These are phyloP conservation scores for Thunnus thynnus DNA, from an alignment of 2,113 vertebrate genomes.

Conservation along the genomic window DNA sequence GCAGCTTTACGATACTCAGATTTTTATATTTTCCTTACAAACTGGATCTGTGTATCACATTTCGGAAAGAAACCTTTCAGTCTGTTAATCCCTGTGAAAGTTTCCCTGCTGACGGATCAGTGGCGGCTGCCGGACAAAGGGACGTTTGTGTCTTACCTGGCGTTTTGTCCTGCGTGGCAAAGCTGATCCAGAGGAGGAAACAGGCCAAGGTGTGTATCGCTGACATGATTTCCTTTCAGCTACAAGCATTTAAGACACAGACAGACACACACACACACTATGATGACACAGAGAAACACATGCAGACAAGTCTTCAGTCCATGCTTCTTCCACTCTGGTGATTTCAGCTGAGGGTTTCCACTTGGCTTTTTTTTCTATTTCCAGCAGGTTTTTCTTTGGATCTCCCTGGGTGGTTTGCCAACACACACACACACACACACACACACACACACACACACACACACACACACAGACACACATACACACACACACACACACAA, in stretches of 20 bases:
- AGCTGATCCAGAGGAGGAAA: slow-evolving; percentile 67
- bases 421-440: slow-evolving; percentile 21
- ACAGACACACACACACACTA: neutral
- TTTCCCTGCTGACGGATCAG: slow-evolving; percentile 19
- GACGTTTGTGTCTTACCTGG: slow-evolving; percentile 74
- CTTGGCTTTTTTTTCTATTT: neutral
- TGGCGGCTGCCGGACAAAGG: slow-evolving; percentile 53
- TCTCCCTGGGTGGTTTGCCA: slow-evolving; percentile 57
- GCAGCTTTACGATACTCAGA: neutral
- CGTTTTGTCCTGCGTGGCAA: slow-evolving; percentile 61
- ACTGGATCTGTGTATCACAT: neutral
- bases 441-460: neutral
- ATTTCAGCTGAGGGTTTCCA: neutral
- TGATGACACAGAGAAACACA: neutral
- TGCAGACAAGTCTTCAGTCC: slow-evolving; percentile 26
- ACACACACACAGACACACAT: no score
- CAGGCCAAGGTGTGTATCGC: slow-evolving; percentile 60
- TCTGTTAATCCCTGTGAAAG: slow-evolving; percentile 4
- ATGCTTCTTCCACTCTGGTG: slow-evolving; percentile 4
- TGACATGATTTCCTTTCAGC: slow-evolving; percentile 64
- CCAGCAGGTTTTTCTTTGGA: slow-evolving; percentile 23
- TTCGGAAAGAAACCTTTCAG: slow-evolving; percentile 19
- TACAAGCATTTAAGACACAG: neutral
- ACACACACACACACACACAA: neutral
- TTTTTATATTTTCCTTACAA: neutral